Conservation (phyloP, 92 coral and sea anemone genomes). For the Desmophyllum pertusum region DNA sequence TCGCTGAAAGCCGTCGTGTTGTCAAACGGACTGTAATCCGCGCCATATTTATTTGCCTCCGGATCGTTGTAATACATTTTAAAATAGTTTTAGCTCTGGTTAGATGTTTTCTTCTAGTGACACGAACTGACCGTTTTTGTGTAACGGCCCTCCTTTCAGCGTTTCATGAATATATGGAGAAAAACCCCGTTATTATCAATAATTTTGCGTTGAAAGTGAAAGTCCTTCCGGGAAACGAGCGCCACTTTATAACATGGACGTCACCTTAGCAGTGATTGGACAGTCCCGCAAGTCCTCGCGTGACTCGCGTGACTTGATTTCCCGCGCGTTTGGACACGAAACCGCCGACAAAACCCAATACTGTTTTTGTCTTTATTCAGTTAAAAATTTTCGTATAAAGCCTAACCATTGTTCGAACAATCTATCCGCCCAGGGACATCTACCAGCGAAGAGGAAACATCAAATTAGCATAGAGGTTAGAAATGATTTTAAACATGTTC, state of each 20-base stretch:
- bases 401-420: too few species aligned
- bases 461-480: too few species aligned
- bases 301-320: not conserved
- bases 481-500: too few species aligned
- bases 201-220: not conserved
- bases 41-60: slow-evolving; percentile 76
- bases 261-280: slow-evolving; percentile 36
- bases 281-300: not conserved
- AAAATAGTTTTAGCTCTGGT: not conserved
- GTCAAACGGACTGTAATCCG: slow-evolving; percentile 58
- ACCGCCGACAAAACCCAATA: too few species aligned
- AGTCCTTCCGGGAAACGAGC: slow-evolving; percentile 7
- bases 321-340: not conserved
- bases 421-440: too few species aligned
- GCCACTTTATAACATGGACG: slow-evolving; percentile 16
- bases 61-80: slow-evolving; percentile 30
- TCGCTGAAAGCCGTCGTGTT: slow-evolving; percentile 89
- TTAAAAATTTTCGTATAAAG: too few species aligned
- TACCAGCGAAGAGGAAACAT: too few species aligned
- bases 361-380: too few species aligned
- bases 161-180: not conserved
- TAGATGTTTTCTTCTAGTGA: not conserved
- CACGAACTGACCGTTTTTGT: not conserved
- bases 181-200: not conserved
- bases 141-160: not conserved